Evolutionary conservation across 2,113 vertebrate species (phyloP).

Genomic region (Calidris pygmaea): DNA sequence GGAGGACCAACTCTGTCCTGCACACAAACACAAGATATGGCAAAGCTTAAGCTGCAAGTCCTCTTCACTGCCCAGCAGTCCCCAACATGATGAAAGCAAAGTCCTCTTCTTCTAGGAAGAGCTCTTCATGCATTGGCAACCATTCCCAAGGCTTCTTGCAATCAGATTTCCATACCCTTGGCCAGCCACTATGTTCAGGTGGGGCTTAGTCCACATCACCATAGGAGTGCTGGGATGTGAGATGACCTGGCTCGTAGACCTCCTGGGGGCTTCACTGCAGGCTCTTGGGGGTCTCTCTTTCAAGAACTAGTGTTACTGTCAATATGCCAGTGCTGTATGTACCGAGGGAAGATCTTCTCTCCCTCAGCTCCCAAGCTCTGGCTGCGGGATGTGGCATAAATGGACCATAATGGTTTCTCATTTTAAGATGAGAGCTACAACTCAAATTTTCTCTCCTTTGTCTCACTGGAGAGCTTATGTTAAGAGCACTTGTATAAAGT

Average conservation of each 20-base stretch:
- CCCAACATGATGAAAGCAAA: not conserved
- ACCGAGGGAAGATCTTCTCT: not conserved
- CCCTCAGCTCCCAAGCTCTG: accelerated
- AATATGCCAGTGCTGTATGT: not conserved
- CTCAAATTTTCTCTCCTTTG: constrained; percentile 1
- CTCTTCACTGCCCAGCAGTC: not conserved
- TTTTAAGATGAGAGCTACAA: constrained; percentile 12
- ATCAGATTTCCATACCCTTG: not conserved
- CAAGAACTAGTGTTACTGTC: not conserved
- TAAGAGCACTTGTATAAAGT: constrained; percentile 13
- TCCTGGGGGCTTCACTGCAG: not conserved
- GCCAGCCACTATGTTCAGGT: accelerated
- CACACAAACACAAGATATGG: not conserved
- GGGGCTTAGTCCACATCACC: not conserved
- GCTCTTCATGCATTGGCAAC: not conserved
- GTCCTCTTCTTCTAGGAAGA: not conserved
- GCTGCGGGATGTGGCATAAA: not conserved
- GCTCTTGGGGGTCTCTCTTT: not conserved
- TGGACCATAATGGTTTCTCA: not conserved
- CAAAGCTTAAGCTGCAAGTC: not conserved
- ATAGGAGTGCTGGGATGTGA: accelerated
- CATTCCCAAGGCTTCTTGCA: not conserved
- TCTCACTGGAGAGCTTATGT: not conserved
- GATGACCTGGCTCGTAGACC: not conserved
- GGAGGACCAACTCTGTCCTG: not conserved